phyloP scores from a whole-genome alignment of 2,888 invertebrate species.

The Escarpia spicata region DNA sequence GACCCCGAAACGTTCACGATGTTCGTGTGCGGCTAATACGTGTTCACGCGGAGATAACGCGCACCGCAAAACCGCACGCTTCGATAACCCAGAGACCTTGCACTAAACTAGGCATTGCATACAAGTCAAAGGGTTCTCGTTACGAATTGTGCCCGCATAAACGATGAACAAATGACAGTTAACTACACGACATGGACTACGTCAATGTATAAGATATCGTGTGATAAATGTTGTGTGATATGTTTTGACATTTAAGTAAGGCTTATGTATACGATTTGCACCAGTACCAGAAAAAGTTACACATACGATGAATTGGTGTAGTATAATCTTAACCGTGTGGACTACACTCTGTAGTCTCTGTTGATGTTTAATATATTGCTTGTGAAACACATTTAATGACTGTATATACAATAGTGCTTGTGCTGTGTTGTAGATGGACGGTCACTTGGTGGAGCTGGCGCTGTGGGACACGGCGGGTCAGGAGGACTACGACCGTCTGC shows the following conservation, averaged over 20 bases:
- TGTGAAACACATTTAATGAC: not conserved
- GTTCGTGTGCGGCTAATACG: not conserved
- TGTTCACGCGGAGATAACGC: not conserved
- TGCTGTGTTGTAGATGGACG: not conserved
- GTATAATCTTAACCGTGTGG: too few species aligned
- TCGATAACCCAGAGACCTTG: not conserved
- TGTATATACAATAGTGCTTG: not conserved
- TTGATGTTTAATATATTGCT: not conserved
- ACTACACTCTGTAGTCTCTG: too few species aligned
- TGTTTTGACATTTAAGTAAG: too few species aligned
- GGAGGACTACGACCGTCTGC: conserved; percentile 94
- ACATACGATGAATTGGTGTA: too few species aligned
- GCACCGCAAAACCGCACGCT: conserved; percentile 7
- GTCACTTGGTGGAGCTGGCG: conserved; percentile 47
- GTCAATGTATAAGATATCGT: not conserved
- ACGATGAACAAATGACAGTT: not conserved
- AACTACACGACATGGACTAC: not conserved
- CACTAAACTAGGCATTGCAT: not conserved
- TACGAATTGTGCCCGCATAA: not conserved
- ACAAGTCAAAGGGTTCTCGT: too few species aligned
- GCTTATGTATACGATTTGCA: too few species aligned
- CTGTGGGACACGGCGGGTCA: conserved; percentile 96
- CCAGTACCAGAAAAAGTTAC: too few species aligned
- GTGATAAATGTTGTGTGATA: not conserved
- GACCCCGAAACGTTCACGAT: not conserved